A percentile compares a stretch with the other conserved stretches of the same genome.
phyloP scores from a whole-genome alignment of 2,113 vertebrate species.

The Thamnophis sirtalis region DNA sequence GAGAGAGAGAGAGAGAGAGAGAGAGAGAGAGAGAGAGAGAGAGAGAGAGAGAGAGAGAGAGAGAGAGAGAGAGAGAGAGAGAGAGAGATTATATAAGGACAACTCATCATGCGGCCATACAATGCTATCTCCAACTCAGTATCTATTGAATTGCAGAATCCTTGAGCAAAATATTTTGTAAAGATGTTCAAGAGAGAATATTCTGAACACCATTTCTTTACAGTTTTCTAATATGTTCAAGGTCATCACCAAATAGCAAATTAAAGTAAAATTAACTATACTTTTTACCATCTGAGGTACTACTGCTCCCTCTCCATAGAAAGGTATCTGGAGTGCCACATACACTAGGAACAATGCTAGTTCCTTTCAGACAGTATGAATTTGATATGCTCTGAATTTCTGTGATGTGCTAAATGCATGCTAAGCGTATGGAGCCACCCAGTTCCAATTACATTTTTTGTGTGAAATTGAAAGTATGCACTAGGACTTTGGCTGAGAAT shows the following conservation, averaged over 20 bases:
- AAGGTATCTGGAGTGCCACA: background rate
- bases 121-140: background rate
- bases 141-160: background rate
- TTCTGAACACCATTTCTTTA: background rate
- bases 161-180: background rate
- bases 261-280: background rate
- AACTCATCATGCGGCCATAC: background rate
- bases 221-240: background rate
- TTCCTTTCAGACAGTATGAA: background rate
- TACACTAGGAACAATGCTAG: background rate
- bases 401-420: background rate
- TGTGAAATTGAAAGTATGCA: background rate
- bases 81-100: slow-evolving; percentile 4
- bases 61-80: background rate
- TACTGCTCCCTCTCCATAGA: background rate
- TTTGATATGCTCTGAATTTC: background rate
- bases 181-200: background rate
- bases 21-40: background rate
- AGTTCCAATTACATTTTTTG: background rate
- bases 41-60: too few species aligned
- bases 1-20: background rate
- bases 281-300: background rate
- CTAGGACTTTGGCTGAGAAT: background rate
- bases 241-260: background rate
- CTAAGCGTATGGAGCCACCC: background rate